Percentiles rank a stretch among this genome's conserved stretches.
Evolutionary conservation across 2,113 vertebrate species (phyloP).

Genomic region (Herpetotheres cachinnans): DNA sequence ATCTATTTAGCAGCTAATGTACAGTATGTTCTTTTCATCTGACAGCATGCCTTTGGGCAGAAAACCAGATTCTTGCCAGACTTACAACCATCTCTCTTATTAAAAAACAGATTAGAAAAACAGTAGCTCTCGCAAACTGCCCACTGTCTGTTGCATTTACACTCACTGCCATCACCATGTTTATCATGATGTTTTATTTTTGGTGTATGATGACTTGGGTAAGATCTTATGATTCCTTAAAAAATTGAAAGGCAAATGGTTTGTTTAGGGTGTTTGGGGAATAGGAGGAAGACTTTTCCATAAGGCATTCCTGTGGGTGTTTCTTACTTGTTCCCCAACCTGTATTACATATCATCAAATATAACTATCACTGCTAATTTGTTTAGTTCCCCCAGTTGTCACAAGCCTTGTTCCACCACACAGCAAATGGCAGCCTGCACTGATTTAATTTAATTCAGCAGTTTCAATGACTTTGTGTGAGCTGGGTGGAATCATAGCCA

Average conservation of each 20-base stretch:
- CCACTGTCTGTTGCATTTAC: neutral
- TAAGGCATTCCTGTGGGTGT: neutral
- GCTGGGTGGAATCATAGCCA: neutral
- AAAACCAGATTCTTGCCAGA: constrained; percentile 62
- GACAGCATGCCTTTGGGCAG: constrained; percentile 47
- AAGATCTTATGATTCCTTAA: neutral
- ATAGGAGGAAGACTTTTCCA: neutral
- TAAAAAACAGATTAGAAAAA: constrained; percentile 76
- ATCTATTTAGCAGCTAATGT: constrained; percentile 60
- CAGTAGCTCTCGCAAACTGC: constrained; percentile 68
- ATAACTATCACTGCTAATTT: neutral
- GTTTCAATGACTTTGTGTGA: neutral
- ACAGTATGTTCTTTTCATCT: constrained; percentile 57
- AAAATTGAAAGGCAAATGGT: constrained; percentile 32
- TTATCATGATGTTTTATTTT: constrained; percentile 64
- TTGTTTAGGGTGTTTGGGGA: neutral
- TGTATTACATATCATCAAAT: neutral
- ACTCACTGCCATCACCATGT: constrained; percentile 13
- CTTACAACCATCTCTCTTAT: constrained; percentile 67
- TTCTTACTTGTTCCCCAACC: neutral
- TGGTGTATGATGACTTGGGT: constrained; percentile 48
- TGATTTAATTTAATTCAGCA: neutral
- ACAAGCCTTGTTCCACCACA: neutral
- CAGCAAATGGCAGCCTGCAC: neutral
- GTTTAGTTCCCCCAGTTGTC: neutral